Conservation (phyloP, 2,888 invertebrate genomes). For the Tachina lurida region DNA sequence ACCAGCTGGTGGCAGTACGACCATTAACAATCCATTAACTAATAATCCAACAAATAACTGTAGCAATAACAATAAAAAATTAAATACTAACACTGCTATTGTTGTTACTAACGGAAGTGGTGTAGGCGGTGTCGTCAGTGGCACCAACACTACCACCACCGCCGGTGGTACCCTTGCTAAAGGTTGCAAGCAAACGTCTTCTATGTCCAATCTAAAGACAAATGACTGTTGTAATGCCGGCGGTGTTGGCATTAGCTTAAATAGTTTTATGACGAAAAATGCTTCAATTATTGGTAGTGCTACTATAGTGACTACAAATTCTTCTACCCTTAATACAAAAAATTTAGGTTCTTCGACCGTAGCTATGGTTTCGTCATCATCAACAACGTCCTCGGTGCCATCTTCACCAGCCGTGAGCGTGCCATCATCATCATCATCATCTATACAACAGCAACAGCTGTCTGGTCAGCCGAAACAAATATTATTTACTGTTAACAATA, state of each 20-base stretch:
- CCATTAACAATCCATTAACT: constrained; percentile 55
- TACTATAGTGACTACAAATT: constrained; percentile 69
- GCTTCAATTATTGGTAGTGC: constrained; percentile 73
- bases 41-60: constrained; percentile 61
- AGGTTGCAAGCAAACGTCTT: constrained; percentile 66
- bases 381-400: constrained; percentile 72
- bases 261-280: constrained; percentile 70
- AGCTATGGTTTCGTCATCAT: constrained; percentile 56
- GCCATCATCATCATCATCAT: constrained; percentile 73
- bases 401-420: constrained; percentile 77
- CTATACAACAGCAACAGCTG: constrained; percentile 67
- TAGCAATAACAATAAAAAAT: constrained; percentile 71
- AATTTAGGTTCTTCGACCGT: constrained; percentile 60
- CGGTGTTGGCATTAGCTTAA: constrained; percentile 61
- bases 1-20: constrained; percentile 63
- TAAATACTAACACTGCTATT: constrained; percentile 70
- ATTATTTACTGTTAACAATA: constrained; percentile 79
- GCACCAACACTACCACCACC: constrained; percentile 38
- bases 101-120: constrained; percentile 57
- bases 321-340: constrained; percentile 62
- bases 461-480: constrained; percentile 77
- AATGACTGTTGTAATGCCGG: constrained; percentile 50
- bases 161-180: constrained; percentile 43
- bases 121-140: constrained; percentile 20
- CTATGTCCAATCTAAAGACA: constrained; percentile 40